A percentile compares a stretch with the other conserved stretches of the same genome.
These are phyloP conservation scores for Hymenochirus boettgeri DNA, from an alignment of 2,113 vertebrate species.

Conservation along the genomic window DNA sequence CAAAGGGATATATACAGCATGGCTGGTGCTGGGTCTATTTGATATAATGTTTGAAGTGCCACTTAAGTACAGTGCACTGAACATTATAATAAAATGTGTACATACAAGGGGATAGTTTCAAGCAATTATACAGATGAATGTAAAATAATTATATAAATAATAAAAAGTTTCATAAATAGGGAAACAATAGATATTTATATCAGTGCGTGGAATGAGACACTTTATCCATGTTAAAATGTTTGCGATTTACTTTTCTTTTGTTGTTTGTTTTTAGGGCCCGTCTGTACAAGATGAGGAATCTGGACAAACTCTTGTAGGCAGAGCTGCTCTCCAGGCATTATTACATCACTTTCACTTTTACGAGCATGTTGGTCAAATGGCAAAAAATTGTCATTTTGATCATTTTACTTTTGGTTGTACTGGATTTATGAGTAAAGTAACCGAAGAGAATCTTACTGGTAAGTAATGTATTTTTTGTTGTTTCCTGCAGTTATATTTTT, in stretches of 20 bases:
- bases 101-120: no score
- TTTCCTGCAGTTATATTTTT: background rate
- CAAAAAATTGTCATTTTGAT: slow-evolving; percentile 71
- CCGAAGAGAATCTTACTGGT: slow-evolving; percentile 46
- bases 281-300: slow-evolving; percentile 88
- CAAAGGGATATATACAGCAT: no score
- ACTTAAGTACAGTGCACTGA: no score
- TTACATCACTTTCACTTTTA: slow-evolving; percentile 86
- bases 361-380: slow-evolving; percentile 73
- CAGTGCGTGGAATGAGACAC: no score
- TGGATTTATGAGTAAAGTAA: slow-evolving; percentile 19
- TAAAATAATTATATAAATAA: no score
- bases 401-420: slow-evolving; percentile 64
- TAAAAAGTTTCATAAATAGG: no score
- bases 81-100: no score
- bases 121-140: no score
- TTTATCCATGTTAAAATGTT: no score
- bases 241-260: background rate
- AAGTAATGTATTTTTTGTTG: slow-evolving; percentile 29
- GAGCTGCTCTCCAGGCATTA: slow-evolving; percentile 81
- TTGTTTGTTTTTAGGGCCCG: slow-evolving; percentile 67
- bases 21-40: no score
- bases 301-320: slow-evolving; percentile 76
- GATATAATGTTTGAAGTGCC: no score
- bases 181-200: no score